These are phyloP conservation scores for Lichenostomus cassidix DNA, from an alignment of 2,113 vertebrate genomes.

Conservation along the genomic window DNA sequence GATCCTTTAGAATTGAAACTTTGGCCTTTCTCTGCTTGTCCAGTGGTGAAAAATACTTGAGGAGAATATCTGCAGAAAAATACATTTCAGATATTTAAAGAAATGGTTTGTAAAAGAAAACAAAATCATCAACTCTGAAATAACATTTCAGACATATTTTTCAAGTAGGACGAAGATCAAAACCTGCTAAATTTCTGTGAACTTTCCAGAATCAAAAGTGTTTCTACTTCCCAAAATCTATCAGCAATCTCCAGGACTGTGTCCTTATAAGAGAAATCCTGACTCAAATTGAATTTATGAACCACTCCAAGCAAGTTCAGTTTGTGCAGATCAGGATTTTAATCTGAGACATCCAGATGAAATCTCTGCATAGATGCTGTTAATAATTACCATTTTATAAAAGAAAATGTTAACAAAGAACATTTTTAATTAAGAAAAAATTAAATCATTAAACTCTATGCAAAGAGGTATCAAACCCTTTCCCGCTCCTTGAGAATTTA, in stretches of 20 bases:
- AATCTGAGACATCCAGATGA: background rate
- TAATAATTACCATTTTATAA: background rate
- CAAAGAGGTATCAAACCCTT: background rate
- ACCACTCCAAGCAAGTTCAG: background rate
- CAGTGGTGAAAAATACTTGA: constrained; percentile 63
- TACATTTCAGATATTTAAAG: background rate
- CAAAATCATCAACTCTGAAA: background rate
- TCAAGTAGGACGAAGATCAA: background rate
- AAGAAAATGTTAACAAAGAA: background rate
- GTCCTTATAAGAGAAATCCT: background rate
- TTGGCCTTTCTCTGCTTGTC: constrained; percentile 84
- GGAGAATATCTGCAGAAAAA: constrained; percentile 76
- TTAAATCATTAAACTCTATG: background rate
- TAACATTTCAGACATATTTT: background rate
- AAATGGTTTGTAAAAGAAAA: background rate
- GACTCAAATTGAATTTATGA: background rate
- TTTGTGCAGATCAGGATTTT: background rate
- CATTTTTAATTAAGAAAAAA: background rate
- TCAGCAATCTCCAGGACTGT: background rate
- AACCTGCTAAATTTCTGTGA: background rate
- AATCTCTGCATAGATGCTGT: background rate
- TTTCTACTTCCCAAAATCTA: background rate
- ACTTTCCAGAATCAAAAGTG: background rate
- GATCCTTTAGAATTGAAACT: constrained; percentile 83
- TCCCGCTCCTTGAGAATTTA: background rate